Base-by-base conservation (phyloP, 2,113 vertebrate genomes). In the Anarrhichthys ocellatus region DNA sequence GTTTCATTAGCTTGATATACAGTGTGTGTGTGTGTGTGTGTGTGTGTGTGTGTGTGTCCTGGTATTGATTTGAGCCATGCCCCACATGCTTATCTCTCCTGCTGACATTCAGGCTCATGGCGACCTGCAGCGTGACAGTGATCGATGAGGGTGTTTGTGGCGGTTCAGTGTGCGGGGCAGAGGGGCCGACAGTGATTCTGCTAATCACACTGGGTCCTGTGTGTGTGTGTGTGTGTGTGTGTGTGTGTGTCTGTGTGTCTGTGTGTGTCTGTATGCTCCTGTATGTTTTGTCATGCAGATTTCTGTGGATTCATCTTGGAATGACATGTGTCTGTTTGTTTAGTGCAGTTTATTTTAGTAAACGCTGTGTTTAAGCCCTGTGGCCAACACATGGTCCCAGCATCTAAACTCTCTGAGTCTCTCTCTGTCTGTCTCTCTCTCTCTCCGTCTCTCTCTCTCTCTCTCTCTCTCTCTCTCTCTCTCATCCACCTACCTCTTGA, bases 71-170 rank as follows among this genome's bases (percentile, higher is more conserved):
- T 2, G n/a, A 62, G 62, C 64, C 56, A 5, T 52, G 70, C 59
- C 74, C 3, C 69, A 76, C 62, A 50, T 59, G 56, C 70, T 69
- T 14, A 24, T 77, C 71, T 70, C 52, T 48, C 24, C 48, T 63
- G 54, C 77, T 82, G 86, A 89, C 83, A 78, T 88, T 79, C 86
- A 86, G 82, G 77, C 79, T 69, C 65, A 52, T 58, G 73, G 29
- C 52, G 67, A 80, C 84, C 87, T 79, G 48, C 80, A 44, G 62
- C 1, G 56, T 61, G 76, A 11, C 65, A 32, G 50, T 74, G 84
- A 93, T 87, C 44, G 40, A 78, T 89, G 69, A 1, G 1, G 40
- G 20, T 87, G 78, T 83, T 82, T 80, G 78, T 78, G 68, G 24
- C 29, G 18, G 61, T 73, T 83, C 61, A 73, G 48, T 42, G 80